Conservation (phyloP, 1,140 invertebrate genomes). For the Halotydeus destructor region DNA sequence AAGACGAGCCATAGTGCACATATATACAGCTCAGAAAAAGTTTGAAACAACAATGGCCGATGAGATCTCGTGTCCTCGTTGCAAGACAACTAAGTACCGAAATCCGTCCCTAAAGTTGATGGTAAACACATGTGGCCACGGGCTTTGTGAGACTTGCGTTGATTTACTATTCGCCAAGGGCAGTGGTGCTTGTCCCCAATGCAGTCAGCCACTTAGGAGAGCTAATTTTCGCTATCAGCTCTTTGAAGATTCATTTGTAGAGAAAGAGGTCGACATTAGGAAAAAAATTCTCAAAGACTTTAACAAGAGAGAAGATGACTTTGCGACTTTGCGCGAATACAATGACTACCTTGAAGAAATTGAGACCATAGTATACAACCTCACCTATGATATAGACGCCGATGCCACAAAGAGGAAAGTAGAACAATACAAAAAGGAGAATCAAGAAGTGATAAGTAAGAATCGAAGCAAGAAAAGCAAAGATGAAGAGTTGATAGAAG, state of each 20-base stretch:
- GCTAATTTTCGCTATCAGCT: constrained; percentile 66
- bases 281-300: constrained; percentile 69
- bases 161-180: constrained; percentile 86
- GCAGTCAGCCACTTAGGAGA: constrained; percentile 57
- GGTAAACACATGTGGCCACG: constrained; percentile 95
- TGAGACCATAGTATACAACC: constrained; percentile 73
- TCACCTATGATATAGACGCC: constrained; percentile 73
- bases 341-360: constrained; percentile 82
- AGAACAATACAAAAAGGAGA: constrained; percentile 81
- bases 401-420: constrained; percentile 72
- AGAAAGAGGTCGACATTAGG: constrained; percentile 92
- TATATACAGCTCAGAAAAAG: too few species aligned
- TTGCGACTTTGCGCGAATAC: constrained; percentile 50
- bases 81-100: constrained; percentile 93
- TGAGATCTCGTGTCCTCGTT: constrained; percentile 80
- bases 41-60: constrained; percentile 20
- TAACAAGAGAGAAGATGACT: constrained; percentile 80
- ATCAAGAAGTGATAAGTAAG: constrained; percentile 68
- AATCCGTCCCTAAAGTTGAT: constrained; percentile 90
- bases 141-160: constrained; percentile 89
- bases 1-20: too few species aligned
- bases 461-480: constrained; percentile 33
- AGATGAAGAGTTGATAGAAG: constrained; percentile 43
- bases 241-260: constrained; percentile 85
- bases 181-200: constrained; percentile 76